Conservation (phyloP, 2,888 invertebrate species). For the Callinectes sapidus region DNA sequence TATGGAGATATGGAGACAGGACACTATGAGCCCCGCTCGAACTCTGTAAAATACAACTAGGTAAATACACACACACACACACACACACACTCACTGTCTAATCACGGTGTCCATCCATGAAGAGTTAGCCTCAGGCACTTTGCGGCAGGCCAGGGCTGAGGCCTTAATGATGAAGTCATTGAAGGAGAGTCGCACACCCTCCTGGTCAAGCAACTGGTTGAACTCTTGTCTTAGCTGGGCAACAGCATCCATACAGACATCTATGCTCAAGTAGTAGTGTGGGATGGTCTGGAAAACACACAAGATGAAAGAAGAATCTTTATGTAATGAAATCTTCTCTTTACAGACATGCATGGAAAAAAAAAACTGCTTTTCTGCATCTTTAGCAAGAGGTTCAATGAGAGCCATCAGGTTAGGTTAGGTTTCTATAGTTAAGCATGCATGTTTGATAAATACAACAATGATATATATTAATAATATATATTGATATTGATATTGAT, state of each 20-base stretch:
- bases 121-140: constrained; percentile 95
- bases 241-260: constrained; percentile 87
- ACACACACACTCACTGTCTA: constrained; percentile 82
- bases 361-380: too few relatives aligned
- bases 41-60: too few relatives aligned
- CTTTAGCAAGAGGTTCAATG: not conserved
- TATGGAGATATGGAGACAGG: not conserved
- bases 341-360: not conserved
- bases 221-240: constrained; percentile 85
- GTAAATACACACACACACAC: not conserved
- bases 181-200: constrained; percentile 90
- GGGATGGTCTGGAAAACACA: constrained; percentile 85
- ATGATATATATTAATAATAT: too few relatives aligned
- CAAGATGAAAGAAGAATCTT: not conserved
- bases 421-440: not conserved
- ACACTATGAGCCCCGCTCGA: too few relatives aligned
- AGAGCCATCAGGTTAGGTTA: not conserved
- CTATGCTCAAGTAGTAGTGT: constrained; percentile 95
- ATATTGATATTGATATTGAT: too few relatives aligned
- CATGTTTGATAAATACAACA: too few relatives aligned
- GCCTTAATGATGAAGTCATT: constrained; percentile 98
- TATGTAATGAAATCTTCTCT: not conserved
- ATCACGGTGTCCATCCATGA: constrained; percentile 96
- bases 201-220: constrained; percentile 87
- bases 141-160: constrained; percentile 89